Conservation (phyloP, 1,140 invertebrate genomes). For the Heliconius congener region DNA sequence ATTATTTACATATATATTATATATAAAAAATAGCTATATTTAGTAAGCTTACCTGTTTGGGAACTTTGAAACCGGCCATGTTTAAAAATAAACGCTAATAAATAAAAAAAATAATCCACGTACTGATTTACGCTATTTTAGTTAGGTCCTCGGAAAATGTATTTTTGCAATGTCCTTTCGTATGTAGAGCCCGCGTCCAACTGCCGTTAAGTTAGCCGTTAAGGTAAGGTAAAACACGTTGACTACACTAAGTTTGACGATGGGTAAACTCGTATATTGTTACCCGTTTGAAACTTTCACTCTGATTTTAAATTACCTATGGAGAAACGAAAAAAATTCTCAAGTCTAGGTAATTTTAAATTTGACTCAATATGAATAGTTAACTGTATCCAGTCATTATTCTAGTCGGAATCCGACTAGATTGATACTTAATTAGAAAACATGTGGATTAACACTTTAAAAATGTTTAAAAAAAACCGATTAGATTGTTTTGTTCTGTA, state of each 20-base stretch:
- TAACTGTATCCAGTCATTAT: neutral
- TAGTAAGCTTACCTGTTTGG: conserved; percentile 43
- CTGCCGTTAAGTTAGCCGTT: conserved; percentile 46
- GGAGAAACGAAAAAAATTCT: neutral
- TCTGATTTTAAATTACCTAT: conserved; percentile 7
- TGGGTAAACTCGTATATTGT: neutral
- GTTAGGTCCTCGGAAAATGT: conserved; percentile 44
- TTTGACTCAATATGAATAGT: neutral
- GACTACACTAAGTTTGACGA: neutral
- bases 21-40: conserved; percentile 33
- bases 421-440: neutral
- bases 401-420: neutral
- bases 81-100: conserved; percentile 25
- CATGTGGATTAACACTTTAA: no score
- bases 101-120: conserved; percentile 21
- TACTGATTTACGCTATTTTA: conserved; percentile 48
- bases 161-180: conserved; percentile 48
- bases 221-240: conserved; percentile 21
- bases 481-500: neutral
- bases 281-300: neutral
- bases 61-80: conserved; percentile 44
- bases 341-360: neutral
- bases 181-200: conserved; percentile 45
- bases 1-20: conserved; percentile 27
- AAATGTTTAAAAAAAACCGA: neutral